Conservation (phyloP, 2,888 invertebrate species). For the Steinernema hermaphroditum region DNA sequence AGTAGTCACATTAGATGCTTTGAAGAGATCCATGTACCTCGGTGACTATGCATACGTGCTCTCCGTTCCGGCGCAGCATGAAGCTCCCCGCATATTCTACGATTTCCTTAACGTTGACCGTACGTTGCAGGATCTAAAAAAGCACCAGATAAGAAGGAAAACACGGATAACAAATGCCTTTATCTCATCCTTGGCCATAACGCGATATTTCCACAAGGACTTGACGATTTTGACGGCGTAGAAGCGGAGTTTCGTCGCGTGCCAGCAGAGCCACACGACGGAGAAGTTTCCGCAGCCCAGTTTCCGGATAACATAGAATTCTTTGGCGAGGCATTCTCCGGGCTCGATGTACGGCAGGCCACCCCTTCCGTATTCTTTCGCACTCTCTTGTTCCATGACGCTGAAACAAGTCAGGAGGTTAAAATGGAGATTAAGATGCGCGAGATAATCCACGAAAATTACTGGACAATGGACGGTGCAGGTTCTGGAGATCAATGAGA, state of each 20-base stretch:
- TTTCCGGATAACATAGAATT: constrained; percentile 95
- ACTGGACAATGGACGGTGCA: too few relatives aligned
- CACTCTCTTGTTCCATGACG: constrained; percentile 83
- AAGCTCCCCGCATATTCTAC: too few relatives aligned
- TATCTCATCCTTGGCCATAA: constrained; percentile 98
- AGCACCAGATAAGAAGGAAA: too few relatives aligned
- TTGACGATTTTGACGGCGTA: constrained; percentile 98
- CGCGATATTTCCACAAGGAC: constrained; percentile 97
- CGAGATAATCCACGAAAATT: too few relatives aligned
- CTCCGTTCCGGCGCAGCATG: neutral
- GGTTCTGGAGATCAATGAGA: too few relatives aligned
- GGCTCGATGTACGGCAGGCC: constrained; percentile 98
- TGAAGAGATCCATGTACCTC: too few relatives aligned
- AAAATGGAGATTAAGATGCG: too few relatives aligned
- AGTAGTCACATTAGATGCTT: too few relatives aligned
- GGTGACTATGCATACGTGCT: neutral
- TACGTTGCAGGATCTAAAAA: too few relatives aligned
- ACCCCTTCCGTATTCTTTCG: constrained; percentile 87
- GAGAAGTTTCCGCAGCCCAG: constrained; percentile 99
- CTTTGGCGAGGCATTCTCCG: constrained; percentile 85
- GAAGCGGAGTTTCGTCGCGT: constrained; percentile 77
- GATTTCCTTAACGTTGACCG: too few relatives aligned
- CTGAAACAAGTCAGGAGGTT: too few relatives aligned
- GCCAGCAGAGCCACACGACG: constrained; percentile 99
- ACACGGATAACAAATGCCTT: too few relatives aligned